Base-by-base conservation (phyloP, 2,797 vertebrate genomes). In the Galagoides demidoff region DNA sequence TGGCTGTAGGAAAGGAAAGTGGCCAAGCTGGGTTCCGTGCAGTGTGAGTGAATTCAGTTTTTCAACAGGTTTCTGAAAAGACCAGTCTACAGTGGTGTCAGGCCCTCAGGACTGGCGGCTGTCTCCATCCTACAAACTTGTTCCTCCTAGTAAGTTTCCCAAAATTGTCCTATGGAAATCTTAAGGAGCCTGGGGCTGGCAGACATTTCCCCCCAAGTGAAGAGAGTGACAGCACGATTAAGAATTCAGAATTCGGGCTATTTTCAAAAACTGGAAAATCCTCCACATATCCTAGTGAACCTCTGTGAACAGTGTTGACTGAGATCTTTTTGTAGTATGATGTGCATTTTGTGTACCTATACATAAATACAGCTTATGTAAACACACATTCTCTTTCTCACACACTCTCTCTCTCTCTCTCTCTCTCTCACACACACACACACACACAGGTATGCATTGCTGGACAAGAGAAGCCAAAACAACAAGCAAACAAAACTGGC, bases 1-100 rank as follows among this genome's bases (percentile, higher is more conserved):
- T 90, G 85, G 97, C 95, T 68, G 89, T 85, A 55, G 13, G 66
- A 22, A 34, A 14, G 22, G n/a, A 12, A 97, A n/a, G 25, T 19
- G 20, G 29, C 59, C 92, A 73, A 89, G 95, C 77, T 45, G 64
- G 6, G 17, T 77, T 81, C 34, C 37, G 23, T 66, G 83, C 27
- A 19, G n/a, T 85, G 83, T 74, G 92, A 98, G 86, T 97, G 96
- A 97, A 97, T 98, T 95, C 93, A 96, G 89, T 96, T 98, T 99
- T 98, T 98, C 99, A 99, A 99, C 99, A 99, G 99, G 98, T 99
- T 99, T 98, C 98, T 96, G 95, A 90, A 95, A 95, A 81, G 89
- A 12, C 87, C 68, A 19, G 4, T 95, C 77, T 39, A 29, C 34
- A 22, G 23, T 5, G 2, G 37, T 81, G 66, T 84, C 92, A 94